Percentiles rank a stretch among this genome's conserved stretches.
These are phyloP conservation scores for Calameuta pallipes DNA, from an alignment of 2,888 invertebrate species.

Conservation along the genomic window DNA sequence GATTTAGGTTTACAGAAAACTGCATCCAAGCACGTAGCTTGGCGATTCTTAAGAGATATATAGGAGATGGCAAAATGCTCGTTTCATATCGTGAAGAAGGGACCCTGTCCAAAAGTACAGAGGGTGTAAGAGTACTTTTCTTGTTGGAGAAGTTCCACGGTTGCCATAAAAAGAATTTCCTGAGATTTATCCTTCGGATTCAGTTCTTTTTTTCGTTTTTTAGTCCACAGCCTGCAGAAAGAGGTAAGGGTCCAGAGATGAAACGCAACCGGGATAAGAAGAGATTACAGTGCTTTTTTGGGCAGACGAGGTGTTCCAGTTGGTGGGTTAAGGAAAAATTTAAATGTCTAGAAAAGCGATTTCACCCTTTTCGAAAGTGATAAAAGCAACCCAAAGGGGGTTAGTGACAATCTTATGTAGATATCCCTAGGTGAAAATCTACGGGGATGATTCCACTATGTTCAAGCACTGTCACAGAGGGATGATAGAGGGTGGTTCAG, in stretches of 20 bases:
- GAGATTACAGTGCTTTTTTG: neutral
- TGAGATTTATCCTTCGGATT: neutral
- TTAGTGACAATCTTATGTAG: neutral
- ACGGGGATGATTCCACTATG: neutral
- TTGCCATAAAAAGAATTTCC: neutral
- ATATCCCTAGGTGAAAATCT: neutral
- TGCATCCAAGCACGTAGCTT: neutral
- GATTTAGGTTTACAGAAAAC: neutral
- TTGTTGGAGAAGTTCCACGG: neutral
- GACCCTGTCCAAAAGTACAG: neutral
- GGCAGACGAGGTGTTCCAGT: neutral
- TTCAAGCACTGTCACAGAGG: neutral
- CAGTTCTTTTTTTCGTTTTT: neutral
- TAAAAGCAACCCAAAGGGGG: neutral
- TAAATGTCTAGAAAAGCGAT: neutral
- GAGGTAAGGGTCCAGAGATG: neutral
- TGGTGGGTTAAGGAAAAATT: neutral
- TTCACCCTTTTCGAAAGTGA: neutral
- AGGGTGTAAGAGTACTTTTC: neutral
- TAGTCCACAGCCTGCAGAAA: neutral
- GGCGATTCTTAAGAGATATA: too few relatives aligned
- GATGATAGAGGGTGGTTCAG: neutral
- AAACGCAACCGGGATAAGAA: neutral
- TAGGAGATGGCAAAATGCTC: too few relatives aligned
- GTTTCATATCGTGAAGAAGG: neutral